Base-by-base conservation (phyloP, 2,888 invertebrate genomes). In the Cheilosia variabilis region DNA sequence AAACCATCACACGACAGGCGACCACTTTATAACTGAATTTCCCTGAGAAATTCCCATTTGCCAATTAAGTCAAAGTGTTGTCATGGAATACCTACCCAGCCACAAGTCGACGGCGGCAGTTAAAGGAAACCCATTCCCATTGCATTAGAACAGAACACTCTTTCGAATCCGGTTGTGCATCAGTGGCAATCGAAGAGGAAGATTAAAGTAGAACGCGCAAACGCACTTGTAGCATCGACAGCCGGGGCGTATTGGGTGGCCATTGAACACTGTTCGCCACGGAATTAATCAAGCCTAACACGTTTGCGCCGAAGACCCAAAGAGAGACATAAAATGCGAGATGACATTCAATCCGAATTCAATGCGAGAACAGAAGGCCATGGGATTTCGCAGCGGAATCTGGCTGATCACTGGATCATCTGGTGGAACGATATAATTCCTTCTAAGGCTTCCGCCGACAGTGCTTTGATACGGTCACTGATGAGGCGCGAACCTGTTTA, bases 31-130 rank as follows among this genome's bases (percentile, higher is more conserved):
- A 83, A 77, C 82, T 77, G 72, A 83, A 77, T 66, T 78, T 73
- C 72, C 62, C 60, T 71, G 84, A 71, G 80, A 86, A 76, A 76
- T 76, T 81, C 76, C 62, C 62, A 72, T 72, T 81, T 77, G 81
- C 86, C 86, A 86, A 86, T 81, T 81, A 81, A 86, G 65, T 50
- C 73, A 55, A 80, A 60, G 75, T 80, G 75, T 76, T 71, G 31
- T 79, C 65, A 68, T 55, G 27, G 43, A 31, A 69, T 63, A 47
- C 17, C 47, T 45, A 58, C 13, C 37, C 24, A 55, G 15, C 45
- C 71, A 57, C 19, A 41, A 41, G 57, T 68, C 24, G 27, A 27
- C 6, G 75, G 55, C 57, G 75, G 62, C 73, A 68, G 31, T 73
- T 63, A 31, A 66, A 63, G 72, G 57, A 79, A 63, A 73, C 68